These are phyloP conservation scores for Natrix natrix DNA, from an alignment of 2,797 vertebrate species.

Conservation along the genomic window DNA sequence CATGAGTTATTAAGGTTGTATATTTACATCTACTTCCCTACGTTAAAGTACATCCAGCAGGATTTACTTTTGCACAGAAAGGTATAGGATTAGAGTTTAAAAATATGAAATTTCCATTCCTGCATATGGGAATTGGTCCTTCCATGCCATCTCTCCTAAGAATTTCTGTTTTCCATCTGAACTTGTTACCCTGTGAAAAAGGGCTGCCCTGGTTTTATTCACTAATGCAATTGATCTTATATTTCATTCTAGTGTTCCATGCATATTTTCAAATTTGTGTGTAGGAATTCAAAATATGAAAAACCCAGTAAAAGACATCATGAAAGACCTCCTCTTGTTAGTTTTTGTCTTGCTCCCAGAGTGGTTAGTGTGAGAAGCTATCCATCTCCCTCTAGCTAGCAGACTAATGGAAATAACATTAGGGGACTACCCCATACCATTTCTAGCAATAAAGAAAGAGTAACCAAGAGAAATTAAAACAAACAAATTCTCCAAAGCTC, in stretches of 20 bases:
- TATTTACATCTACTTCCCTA: neutral
- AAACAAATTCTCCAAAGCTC: neutral
- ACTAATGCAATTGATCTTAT: constrained; percentile 28
- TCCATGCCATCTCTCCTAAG: neutral
- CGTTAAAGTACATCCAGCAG: neutral
- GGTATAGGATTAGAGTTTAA: neutral
- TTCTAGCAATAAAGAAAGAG: neutral
- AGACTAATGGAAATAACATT: neutral
- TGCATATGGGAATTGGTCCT: neutral
- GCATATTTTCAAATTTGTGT: constrained; percentile 51
- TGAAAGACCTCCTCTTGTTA: neutral
- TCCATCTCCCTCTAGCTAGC: neutral
- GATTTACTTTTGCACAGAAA: neutral
- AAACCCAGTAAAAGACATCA: constrained; percentile 25
- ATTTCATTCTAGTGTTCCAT: constrained; percentile 39
- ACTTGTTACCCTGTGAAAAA: constrained; percentile 14
- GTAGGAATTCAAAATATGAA: constrained; percentile 37
- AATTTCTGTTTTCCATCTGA: constrained; percentile 17
- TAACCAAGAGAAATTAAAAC: neutral
- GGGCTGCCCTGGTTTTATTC: constrained; percentile 25
- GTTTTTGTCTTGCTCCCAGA: neutral
- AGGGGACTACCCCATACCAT: neutral
- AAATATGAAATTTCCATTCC: neutral
- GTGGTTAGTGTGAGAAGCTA: neutral
- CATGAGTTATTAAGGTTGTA: neutral